Evolutionary conservation across 2,113 vertebrate genomes (phyloP), one percentile per base, ranked within the genome.

Genomic region (Lasiurus cinereus): DNA sequence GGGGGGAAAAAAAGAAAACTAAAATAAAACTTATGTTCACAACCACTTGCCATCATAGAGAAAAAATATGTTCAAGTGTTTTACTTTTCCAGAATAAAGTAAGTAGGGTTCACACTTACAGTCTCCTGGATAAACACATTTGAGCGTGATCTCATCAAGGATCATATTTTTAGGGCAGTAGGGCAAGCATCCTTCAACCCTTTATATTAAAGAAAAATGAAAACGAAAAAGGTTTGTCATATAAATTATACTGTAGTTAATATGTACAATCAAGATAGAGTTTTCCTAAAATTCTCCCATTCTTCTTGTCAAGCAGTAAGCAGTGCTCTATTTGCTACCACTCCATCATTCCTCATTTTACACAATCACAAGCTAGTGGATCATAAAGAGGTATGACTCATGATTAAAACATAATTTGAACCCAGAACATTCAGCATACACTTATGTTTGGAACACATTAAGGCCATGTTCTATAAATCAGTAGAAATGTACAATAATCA

Each of bases 151-250:
- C 91, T 99, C 99, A 98, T 99, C 99, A 50, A 99, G 98, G 79
- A 99, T 98, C 99, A 99, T 99, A 93, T 98, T 98, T 97, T 98
- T 99, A 72, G 99, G 99, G 97, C 99, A 99, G 69, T 99, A 98
- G 1, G 99, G 99, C 96, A 99, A 99, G 96, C 99, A 99, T 97
- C 99, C 99, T 98, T 99, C 99, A 95, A 99, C 99, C 72, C 99
- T 99, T 97, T 79, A 98, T 97, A 73, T 95, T 31, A 70, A 90
- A 97, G 94, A 36, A 46, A 88, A 92, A 92, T 77, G n/a, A 86
- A 76, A 82, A 52, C 83, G 90, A 59, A 69, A 80, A 90, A 86
- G 54, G 4, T 18, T 31, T 80, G 64, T 94, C 85, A 31, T 88
- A 52, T 62, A 86, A 52, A 66, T 36, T 33, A 67, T 9, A 14